Conservation (phyloP, 2,888 invertebrate genomes). For the Chalcosyrphus nemorum region DNA sequence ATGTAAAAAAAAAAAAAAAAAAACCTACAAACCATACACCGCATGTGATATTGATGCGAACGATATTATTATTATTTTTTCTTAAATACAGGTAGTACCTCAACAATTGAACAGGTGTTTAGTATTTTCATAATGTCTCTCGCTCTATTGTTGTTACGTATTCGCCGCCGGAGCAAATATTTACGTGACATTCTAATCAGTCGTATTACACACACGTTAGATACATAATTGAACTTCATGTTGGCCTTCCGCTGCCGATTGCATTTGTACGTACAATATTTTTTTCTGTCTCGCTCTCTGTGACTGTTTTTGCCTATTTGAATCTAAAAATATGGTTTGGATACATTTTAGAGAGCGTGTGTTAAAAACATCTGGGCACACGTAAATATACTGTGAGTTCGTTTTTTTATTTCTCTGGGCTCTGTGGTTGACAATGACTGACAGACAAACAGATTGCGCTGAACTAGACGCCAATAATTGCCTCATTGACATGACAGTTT, state of each 20-base stretch:
- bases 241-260: slow-evolving; percentile 58
- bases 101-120: slow-evolving; percentile 73
- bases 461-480: slow-evolving; percentile 55
- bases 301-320: too few relatives aligned
- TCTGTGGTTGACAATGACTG: slow-evolving; percentile 36
- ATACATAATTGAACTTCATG: slow-evolving; percentile 57
- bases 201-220: slow-evolving; percentile 45
- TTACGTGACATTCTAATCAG: slow-evolving; percentile 68
- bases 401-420: background rate
- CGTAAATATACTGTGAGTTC: background rate
- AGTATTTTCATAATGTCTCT: slow-evolving; percentile 62
- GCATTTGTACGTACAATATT: slow-evolving; percentile 19
- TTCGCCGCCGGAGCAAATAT: slow-evolving; percentile 48
- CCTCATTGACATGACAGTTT: slow-evolving; percentile 45
- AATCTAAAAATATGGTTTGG: too few relatives aligned
- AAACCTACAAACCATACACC: slow-evolving; percentile 37
- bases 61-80: slow-evolving; percentile 24
- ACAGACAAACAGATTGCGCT: slow-evolving; percentile 44
- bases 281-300: slow-evolving; percentile 40
- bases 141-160: slow-evolving; percentile 54
- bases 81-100: slow-evolving; percentile 50
- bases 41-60: slow-evolving; percentile 37
- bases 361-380: slow-evolving; percentile 65
- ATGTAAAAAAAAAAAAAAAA: slow-evolving; percentile 13
- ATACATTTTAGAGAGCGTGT: slow-evolving; percentile 53